These are phyloP conservation scores for Macrosoma leucophasiata DNA, from an alignment of 2,888 invertebrate species.

Conservation along the genomic window DNA sequence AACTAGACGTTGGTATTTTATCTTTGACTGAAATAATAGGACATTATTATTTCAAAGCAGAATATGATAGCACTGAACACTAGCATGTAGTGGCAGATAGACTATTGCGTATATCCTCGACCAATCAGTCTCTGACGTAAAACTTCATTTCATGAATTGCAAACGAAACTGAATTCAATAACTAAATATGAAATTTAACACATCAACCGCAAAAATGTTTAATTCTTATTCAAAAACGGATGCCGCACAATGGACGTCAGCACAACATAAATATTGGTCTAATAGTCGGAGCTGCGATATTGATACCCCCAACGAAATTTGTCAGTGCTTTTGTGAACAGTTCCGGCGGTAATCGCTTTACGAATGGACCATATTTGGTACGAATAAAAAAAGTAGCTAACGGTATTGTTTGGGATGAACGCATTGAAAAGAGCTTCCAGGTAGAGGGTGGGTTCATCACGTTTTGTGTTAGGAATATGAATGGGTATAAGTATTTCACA, in stretches of 20 bases:
- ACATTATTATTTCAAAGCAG: too few relatives aligned
- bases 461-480: constrained; percentile 41
- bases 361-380: constrained; percentile 37
- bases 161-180: too few relatives aligned
- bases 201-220: constrained; percentile 10
- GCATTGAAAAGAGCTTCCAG: constrained; percentile 55
- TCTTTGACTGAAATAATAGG: too few relatives aligned
- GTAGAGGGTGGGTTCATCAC: constrained; percentile 54
- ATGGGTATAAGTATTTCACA: too few relatives aligned
- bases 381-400: constrained; percentile 43
- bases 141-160: too few relatives aligned
- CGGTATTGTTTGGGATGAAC: constrained; percentile 48
- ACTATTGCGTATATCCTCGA: too few relatives aligned
- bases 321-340: constrained; percentile 61
- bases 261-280: constrained; percentile 64
- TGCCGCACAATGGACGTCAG: constrained; percentile 54
- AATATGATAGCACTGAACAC: too few relatives aligned
- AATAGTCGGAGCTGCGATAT: constrained; percentile 69
- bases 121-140: too few relatives aligned
- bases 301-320: constrained; percentile 59
- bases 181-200: too few relatives aligned
- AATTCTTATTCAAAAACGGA: constrained; percentile 43
- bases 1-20: too few relatives aligned
- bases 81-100: too few relatives aligned
- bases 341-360: constrained; percentile 65